Base-by-base conservation (phyloP, 2,888 invertebrate genomes). In the Cataglyphis altisquamis region DNA sequence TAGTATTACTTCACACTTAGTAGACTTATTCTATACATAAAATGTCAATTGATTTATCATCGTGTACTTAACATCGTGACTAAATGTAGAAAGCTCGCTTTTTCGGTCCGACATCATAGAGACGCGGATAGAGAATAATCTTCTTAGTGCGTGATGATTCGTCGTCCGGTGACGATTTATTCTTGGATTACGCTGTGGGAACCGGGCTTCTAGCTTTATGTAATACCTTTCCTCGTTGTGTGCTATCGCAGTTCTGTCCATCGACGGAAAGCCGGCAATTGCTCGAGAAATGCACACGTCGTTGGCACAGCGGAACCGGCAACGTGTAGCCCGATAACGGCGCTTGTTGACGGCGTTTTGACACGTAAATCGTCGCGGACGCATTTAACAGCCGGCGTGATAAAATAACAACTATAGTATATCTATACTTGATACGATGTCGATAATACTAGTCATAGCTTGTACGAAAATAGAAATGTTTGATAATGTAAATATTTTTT, bases 141-240 rank as follows among this genome's bases (percentile, higher is more conserved):
- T 74, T 77, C 64, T 81, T 82, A 78, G 15, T 32, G 81, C 32
- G 84, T 64, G 83, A 75, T 82, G 85, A 86, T 81, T 67, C 83
- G 87, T 1, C 78, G 87, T 84, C 84, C 81, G 80, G 83, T 77
- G 82, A 73, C 89, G 84, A 89, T 89, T 89, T 89, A 89, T 89
- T 89, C 89, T 89, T 88, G 88, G 88, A 88, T 88, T 89, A 87
- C 87, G 52, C 85, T 88, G 85, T 89, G 89, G 88, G 88, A 88
- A 32, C 83, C 84, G 72, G 68, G 88, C 80, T 88, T 83, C 84
- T 84, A 83, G 62, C 83, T 89, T 89, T 89, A 89, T 86, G 89
- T 89, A 89, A 89, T 85, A 86, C 68, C n/a, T 52, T 86, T 81
- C 72, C 45, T 83, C 66, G 68, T 68, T 48, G 62, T 25, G n/a